Percentiles rank a stretch among this genome's conserved stretches.
Conservation (phyloP, 2,113 vertebrate species). For the Microtus oregoni region DNA sequence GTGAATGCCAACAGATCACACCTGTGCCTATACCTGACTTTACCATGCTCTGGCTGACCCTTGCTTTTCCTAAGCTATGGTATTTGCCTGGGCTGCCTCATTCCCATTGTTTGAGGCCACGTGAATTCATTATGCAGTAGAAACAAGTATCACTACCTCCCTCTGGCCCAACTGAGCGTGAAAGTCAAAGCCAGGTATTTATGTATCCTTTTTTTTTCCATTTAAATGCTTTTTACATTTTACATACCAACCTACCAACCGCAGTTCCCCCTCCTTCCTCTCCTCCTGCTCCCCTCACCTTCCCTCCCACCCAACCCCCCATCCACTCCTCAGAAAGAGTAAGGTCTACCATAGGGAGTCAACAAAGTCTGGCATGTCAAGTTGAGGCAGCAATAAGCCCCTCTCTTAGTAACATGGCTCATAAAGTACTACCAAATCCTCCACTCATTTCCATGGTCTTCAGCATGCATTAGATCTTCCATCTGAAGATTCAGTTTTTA, state of each 20-base stretch:
- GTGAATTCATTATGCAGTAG: background rate
- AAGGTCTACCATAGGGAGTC: no score
- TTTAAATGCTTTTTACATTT: no score
- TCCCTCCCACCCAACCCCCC: no score
- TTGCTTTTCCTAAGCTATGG: background rate
- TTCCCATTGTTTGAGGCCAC: background rate
- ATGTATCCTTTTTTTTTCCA: background rate
- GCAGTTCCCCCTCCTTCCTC: no score
- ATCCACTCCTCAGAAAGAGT: no score
- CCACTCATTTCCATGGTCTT: background rate
- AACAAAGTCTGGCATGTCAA: no score
- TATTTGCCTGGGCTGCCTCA: background rate
- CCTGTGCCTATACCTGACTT: background rate
- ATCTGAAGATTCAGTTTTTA: background rate
- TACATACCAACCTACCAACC: no score
- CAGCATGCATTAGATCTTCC: background rate
- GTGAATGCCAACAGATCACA: fast-evolving
- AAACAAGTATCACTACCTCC: background rate
- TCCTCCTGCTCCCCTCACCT: no score
- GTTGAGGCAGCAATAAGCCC: no score
- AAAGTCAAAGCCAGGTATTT: background rate
- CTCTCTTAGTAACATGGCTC: background rate
- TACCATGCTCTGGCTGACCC: background rate
- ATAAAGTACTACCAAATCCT: background rate
- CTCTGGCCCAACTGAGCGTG: background rate